Percentiles rank a stretch among this genome's conserved stretches.
These are phyloP conservation scores for Gymnoscopelus braueri DNA, from an alignment of 2,797 vertebrate genomes.

Conservation along the genomic window DNA sequence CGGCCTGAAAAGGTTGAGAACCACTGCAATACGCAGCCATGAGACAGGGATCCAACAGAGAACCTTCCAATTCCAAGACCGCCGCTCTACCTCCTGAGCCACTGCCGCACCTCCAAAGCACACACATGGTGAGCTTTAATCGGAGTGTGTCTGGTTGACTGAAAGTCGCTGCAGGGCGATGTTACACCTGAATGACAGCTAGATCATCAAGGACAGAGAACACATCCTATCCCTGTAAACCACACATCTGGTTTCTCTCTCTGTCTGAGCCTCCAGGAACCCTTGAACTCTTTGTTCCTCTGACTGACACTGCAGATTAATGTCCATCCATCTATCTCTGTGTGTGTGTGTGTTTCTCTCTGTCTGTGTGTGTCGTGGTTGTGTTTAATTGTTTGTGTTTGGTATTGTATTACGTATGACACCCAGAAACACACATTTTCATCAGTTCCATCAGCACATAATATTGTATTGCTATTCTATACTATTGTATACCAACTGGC, in stretches of 20 bases:
- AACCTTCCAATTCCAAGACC: no score
- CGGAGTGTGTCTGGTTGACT: background rate
- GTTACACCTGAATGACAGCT: constrained; percentile 35
- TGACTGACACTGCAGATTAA: constrained; percentile 27
- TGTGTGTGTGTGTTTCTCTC: constrained; percentile 4
- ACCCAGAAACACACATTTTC: no score
- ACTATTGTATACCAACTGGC: no score
- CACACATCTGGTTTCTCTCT: constrained; percentile 12
- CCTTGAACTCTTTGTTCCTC: constrained; percentile 30
- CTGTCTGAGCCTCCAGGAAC: constrained; percentile 23
- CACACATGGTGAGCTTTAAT: background rate
- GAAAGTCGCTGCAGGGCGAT: constrained; percentile 14
- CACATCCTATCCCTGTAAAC: constrained; percentile 8
- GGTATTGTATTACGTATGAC: no score
- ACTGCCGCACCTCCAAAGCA: background rate
- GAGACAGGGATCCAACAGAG: no score
- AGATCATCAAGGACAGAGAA: constrained; percentile 21
- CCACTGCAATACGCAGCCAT: no score
- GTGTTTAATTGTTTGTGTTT: no score
- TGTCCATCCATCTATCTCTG: background rate
- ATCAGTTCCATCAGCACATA: no score
- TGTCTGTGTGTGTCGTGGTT: no score
- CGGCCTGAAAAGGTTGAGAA: no score
- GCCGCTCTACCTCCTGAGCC: no score
- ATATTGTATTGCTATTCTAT: no score